Percentiles rank a stretch among this genome's conserved stretches.
Evolutionary conservation across 1,140 invertebrate species (phyloP).

Genomic region (Sitodiplosis mosellana): DNA sequence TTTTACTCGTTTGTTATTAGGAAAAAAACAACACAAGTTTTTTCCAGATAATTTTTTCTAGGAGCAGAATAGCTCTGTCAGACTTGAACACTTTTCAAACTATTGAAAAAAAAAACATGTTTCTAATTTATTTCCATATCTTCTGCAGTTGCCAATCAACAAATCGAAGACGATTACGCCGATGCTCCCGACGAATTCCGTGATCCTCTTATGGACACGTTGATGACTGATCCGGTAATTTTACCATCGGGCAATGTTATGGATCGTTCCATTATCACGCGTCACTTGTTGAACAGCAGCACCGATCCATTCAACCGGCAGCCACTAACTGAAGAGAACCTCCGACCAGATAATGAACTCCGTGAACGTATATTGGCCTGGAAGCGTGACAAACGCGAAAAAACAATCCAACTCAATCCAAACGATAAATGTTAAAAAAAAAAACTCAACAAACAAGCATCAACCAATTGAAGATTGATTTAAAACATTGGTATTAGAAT

Average conservation of each 20-base stretch:
- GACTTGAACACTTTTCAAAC: too few species aligned
- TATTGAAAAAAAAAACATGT: too few species aligned
- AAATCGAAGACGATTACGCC: constrained; percentile 76
- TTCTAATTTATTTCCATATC: constrained; percentile 35
- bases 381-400: constrained; percentile 50
- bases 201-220: constrained; percentile 92
- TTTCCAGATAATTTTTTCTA: constrained; percentile 64
- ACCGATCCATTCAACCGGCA: constrained; percentile 96
- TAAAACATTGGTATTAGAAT: too few species aligned
- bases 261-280: constrained; percentile 84
- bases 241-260: constrained; percentile 88
- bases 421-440: not conserved
- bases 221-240: constrained; percentile 91
- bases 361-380: constrained; percentile 60
- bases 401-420: not conserved
- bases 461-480: too few species aligned
- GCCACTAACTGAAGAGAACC: constrained; percentile 73
- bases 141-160: constrained; percentile 60
- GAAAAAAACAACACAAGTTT: too few species aligned
- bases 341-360: constrained; percentile 46
- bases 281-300: constrained; percentile 86
- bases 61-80: too few species aligned
- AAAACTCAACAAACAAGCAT: not conserved
- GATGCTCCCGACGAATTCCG: constrained; percentile 95
- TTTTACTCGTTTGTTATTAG: constrained; percentile 22